Percentiles rank a stretch among this genome's conserved stretches.
These are phyloP conservation scores for Drosophila ananassae DNA, from an alignment of 1,140 invertebrate species.

Conservation along the genomic window DNA sequence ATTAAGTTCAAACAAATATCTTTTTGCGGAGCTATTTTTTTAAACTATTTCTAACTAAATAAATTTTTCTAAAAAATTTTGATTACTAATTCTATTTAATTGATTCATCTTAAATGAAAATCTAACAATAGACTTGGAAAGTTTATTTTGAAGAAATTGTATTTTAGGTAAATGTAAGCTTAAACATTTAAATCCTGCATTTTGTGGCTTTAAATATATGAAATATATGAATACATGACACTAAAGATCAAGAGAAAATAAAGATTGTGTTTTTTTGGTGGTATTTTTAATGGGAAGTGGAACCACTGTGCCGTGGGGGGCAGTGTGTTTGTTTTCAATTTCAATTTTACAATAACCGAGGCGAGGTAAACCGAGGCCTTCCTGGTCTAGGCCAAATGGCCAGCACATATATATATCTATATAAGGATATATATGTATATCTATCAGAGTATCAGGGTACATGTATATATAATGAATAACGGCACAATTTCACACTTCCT, in stretches of 20 bases:
- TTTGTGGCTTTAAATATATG: no score
- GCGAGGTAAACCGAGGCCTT: conserved; percentile 9
- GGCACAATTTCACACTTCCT: conserved; percentile 49
- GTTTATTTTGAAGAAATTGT: no score
- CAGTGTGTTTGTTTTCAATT: conserved; percentile 55
- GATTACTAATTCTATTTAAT: no score
- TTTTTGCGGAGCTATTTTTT: no score
- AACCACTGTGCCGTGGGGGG: conserved; percentile 5
- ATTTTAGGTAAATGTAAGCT: no score
- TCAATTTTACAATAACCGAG: conserved; percentile 37
- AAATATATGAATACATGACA: not conserved
- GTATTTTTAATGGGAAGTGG: not conserved
- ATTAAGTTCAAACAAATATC: no score
- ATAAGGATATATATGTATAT: not conserved
- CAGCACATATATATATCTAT: conserved; percentile 8
- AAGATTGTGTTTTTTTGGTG: not conserved
- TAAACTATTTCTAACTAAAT: no score
- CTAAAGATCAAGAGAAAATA: not conserved
- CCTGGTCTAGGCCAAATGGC: conserved; percentile 23
- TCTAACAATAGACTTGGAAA: no score
- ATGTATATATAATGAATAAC: conserved; percentile 32
- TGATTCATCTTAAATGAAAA: no score
- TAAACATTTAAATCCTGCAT: no score
- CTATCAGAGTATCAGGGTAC: not conserved
- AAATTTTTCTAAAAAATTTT: no score